Evolutionary conservation across 2,888 invertebrate species (phyloP), one percentile per base, ranked within the genome.

Genomic region (Andricus curvator): DNA sequence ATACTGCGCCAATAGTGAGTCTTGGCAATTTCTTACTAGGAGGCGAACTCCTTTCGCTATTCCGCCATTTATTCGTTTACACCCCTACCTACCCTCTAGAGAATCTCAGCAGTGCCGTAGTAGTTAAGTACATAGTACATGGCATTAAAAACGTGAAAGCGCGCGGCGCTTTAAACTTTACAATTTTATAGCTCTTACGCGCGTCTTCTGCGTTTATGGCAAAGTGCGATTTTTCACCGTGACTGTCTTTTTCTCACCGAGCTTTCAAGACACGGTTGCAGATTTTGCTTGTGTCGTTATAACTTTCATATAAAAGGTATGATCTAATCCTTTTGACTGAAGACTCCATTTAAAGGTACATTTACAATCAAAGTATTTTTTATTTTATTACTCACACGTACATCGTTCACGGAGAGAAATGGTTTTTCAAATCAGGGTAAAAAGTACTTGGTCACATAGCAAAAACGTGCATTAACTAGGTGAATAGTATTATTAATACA

Each of bases 151-250:
- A 41, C 37, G n/a, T 67, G 41, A 67, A 67, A 67, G 37, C 41
- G 20, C n/a, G 22, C 41, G 41, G 67, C n/a, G 11, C 41, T 37
- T 67, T 41, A 37, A 67, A 17, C 67, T 41, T 41, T 41, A 13
- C n/a, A 13, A 67, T 67, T 41, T 41, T 67, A 67, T 67, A n/a
- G 22, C 37, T 67, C 20, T 67, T 11, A 67, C 37, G 67, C 67
- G n/a, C 22, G n/a, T 67, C 66, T 66, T 41, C 13, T 67, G 41
- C 41, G 41, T 66, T 66, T 66, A 66, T 22, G n/a, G 11, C 22
- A 37, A 67, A 67, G 41, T 67, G 67, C 41, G n/a, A 41, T 41
- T 67, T 67, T 67, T n/a, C 65, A 65, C 17, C 37, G 20, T 33
- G 33, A 29, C 29, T 20, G 0, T 65, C 9, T 4, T 0, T 65